Percentiles rank a stretch among this genome's conserved stretches.
Evolutionary conservation across 1,140 invertebrate genomes (phyloP).

Genomic region (Meteorus sp.): DNA sequence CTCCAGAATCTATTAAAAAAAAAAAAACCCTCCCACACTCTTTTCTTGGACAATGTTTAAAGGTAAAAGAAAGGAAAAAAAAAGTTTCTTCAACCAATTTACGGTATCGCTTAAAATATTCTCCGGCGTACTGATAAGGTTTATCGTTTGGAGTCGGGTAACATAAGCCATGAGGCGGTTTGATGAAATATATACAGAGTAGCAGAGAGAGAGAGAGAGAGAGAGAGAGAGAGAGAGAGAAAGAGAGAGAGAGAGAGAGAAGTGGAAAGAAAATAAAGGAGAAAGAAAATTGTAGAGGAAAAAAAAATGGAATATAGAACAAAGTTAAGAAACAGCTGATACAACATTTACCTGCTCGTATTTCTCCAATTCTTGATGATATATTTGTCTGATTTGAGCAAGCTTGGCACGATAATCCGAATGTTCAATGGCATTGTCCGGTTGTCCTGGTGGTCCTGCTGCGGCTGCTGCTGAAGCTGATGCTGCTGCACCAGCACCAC

Average conservation of each 20-base stretch:
- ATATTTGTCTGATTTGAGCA: conserved; percentile 98
- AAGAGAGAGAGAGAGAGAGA: neutral
- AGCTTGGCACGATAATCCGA: conserved; percentile 98
- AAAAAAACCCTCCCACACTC: neutral
- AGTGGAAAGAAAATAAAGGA: neutral
- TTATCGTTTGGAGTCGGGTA: neutral
- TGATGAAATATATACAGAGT: no score
- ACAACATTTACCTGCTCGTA: conserved; percentile 81
- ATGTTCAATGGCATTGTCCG: conserved; percentile 97
- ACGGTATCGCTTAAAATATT: neutral
- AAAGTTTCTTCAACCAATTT: neutral
- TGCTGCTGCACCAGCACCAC: conserved; percentile 87
- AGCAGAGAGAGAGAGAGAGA: neutral
- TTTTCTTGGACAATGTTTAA: neutral
- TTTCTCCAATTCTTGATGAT: conserved; percentile 99
- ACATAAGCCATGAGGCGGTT: neutral
- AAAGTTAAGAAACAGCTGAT: no score
- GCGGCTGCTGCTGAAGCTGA: conserved; percentile 86
- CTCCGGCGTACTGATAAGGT: neutral
- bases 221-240: neutral
- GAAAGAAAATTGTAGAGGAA: neutral
- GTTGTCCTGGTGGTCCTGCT: conserved; percentile 71
- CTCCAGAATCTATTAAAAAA: neutral
- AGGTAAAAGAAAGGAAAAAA: no score
- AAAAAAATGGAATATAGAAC: neutral